A percentile compares a stretch with the other conserved stretches of the same genome.
These are phyloP conservation scores for Anthrax anthrax DNA, from an alignment of 2,888 invertebrate genomes.

Conservation along the genomic window DNA sequence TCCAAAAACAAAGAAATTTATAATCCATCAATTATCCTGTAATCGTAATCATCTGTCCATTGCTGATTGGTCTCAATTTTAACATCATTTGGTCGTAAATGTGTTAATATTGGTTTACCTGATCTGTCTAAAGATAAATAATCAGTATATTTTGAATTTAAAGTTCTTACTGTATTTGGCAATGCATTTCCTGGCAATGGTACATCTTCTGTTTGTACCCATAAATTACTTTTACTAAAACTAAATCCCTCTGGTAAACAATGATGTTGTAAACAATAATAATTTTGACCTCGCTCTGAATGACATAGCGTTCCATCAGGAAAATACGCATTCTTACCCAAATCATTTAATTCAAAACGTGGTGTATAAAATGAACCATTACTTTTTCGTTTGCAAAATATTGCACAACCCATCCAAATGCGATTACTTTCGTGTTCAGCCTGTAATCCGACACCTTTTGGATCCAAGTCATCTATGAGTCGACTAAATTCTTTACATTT, in stretches of 20 bases:
- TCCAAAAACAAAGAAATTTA: too few species aligned
- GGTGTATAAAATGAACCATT: conserved; percentile 61
- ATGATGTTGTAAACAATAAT: conserved; percentile 59
- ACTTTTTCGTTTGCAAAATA: conserved; percentile 53
- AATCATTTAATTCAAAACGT: conserved; percentile 57
- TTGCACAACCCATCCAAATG: conserved; percentile 66
- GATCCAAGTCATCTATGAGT: conserved; percentile 45
- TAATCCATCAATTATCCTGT: conserved; percentile 27
- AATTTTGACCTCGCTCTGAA: conserved; percentile 45
- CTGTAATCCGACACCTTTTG: conserved; percentile 53
- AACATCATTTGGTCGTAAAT: conserved; percentile 39
- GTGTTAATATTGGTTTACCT: conserved; percentile 46
- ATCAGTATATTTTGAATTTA: conserved; percentile 39
- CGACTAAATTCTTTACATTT: conserved; percentile 50
- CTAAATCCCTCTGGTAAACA: conserved; percentile 58
- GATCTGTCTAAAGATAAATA: conserved; percentile 46
- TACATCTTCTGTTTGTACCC: conserved; percentile 41
- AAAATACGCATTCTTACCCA: conserved; percentile 57
- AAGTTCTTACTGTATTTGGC: conserved; percentile 30
- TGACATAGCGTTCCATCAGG: conserved; percentile 76
- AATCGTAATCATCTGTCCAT: conserved; percentile 51
- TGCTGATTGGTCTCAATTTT: conserved; percentile 25
- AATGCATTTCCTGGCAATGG: conserved; percentile 51
- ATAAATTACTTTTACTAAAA: conserved; percentile 41
- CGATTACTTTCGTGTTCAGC: conserved; percentile 57